Evolutionary conservation across 2,113 vertebrate genomes (phyloP).

Genomic region (Beaufortia kweichowensis): DNA sequence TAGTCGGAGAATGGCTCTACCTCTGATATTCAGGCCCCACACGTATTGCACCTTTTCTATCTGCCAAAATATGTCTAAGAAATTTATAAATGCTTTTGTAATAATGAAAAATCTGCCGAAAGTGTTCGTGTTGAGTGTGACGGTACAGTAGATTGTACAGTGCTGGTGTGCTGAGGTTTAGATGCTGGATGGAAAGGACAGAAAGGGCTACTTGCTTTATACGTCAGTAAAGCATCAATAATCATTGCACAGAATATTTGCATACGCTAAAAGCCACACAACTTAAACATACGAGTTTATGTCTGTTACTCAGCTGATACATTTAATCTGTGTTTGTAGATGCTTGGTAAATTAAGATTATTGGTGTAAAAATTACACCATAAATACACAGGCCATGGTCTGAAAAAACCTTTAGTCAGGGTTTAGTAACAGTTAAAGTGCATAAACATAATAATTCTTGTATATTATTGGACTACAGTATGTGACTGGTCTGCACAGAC

Average conservation of each 20-base stretch:
- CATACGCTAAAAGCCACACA: not conserved
- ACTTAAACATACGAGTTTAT: not conserved
- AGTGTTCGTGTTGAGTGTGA: conserved; percentile 32
- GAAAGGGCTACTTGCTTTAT: conserved; percentile 24
- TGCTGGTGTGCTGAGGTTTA: conserved; percentile 16
- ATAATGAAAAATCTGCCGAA: too few species aligned
- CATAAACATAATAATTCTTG: not conserved
- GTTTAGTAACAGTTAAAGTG: too few species aligned
- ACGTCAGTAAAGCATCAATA: not conserved
- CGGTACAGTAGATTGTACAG: conserved; percentile 13
- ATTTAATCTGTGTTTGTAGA: not conserved
- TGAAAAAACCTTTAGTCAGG: not conserved
- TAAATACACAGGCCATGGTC: not conserved
- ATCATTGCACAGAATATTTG: not conserved
- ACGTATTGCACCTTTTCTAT: not conserved
- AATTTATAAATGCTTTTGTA: conserved; percentile 18
- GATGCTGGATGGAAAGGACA: conserved; percentile 12
- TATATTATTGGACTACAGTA: not conserved
- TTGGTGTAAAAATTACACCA: not conserved
- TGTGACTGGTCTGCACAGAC: conserved; percentile 7
- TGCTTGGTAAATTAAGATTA: not conserved
- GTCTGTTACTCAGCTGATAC: not conserved
- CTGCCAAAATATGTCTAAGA: conserved; percentile 47
- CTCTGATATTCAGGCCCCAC: not conserved
- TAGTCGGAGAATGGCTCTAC: not conserved